phyloP scores from a whole-genome alignment of 92 coral and sea anemone genomes.

The Porites cylindrica region DNA sequence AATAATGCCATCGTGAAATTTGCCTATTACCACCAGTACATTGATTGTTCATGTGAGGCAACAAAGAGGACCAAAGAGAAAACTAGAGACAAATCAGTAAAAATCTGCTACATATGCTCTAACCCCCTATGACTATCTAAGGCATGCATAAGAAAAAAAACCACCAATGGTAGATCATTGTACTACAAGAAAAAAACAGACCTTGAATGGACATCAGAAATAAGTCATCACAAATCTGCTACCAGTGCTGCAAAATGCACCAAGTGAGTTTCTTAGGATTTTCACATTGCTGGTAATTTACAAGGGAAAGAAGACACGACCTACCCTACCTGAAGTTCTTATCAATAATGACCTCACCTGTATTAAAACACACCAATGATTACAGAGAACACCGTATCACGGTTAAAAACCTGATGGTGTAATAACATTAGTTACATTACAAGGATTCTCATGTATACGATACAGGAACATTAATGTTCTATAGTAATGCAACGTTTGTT shows the following conservation, averaged over 20 bases:
- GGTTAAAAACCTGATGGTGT: neutral
- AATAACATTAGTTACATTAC: neutral
- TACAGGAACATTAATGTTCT: neutral
- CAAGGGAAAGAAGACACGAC: too few species aligned
- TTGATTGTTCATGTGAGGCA: too few species aligned
- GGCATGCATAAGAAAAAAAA: too few species aligned
- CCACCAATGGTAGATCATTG: too few species aligned
- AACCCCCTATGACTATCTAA: too few species aligned
- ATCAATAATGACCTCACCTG: neutral
- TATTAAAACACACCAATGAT: neutral
- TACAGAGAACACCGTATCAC: neutral
- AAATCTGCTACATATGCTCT: too few species aligned
- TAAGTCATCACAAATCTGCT: neutral
- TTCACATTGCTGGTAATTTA: neutral
- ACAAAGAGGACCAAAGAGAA: too few species aligned
- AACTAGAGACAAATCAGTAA: too few species aligned
- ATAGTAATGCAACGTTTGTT: neutral
- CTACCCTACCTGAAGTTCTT: too few species aligned
- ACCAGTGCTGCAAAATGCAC: neutral
- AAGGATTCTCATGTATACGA: neutral
- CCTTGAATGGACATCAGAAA: neutral
- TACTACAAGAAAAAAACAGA: too few species aligned
- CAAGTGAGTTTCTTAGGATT: neutral
- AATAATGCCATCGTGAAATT: too few species aligned
- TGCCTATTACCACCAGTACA: too few species aligned